Percentiles rank a stretch among this genome's conserved stretches.
Conservation (phyloP, 2,797 vertebrate genomes). For the Caiman crocodilus region DNA sequence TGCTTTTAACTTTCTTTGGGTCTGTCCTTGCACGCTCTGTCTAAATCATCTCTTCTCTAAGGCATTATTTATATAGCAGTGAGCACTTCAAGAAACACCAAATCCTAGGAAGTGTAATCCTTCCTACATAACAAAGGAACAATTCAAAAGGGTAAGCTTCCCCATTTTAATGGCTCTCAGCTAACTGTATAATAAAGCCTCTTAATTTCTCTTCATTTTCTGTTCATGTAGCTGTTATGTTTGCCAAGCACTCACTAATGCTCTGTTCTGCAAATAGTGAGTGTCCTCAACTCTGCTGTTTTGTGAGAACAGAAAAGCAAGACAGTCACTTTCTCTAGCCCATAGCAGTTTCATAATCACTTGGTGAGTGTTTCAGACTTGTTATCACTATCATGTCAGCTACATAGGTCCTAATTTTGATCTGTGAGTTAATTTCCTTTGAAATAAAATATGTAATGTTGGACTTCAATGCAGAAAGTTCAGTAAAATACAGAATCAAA, state of each 20-base stretch:
- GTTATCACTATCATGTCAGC: neutral
- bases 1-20: conserved; percentile 14
- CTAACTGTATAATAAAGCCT: neutral
- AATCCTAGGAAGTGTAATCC: conserved; percentile 11
- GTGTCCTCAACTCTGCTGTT: neutral
- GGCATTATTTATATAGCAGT: conserved; percentile 49
- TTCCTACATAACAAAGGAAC: conserved; percentile 47
- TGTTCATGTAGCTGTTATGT: neutral
- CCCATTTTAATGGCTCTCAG: conserved; percentile 27
- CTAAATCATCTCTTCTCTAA: conserved; percentile 34
- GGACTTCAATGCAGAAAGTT: neutral
- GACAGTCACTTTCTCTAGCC: neutral
- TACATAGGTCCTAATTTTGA: neutral
- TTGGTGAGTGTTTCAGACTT: neutral
- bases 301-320: neutral
- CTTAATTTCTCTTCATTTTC: neutral
- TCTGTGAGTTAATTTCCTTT: neutral
- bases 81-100: conserved; percentile 38
- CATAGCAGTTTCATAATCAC: neutral
- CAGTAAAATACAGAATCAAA: neutral
- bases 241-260: neutral
- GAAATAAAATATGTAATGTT: neutral
- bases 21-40: conserved; percentile 19
- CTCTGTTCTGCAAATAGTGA: conserved; percentile 10
- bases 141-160: conserved; percentile 42